Evolutionary conservation across 2,113 vertebrate genomes (phyloP).

Genomic region (Dolichotis patagonum): DNA sequence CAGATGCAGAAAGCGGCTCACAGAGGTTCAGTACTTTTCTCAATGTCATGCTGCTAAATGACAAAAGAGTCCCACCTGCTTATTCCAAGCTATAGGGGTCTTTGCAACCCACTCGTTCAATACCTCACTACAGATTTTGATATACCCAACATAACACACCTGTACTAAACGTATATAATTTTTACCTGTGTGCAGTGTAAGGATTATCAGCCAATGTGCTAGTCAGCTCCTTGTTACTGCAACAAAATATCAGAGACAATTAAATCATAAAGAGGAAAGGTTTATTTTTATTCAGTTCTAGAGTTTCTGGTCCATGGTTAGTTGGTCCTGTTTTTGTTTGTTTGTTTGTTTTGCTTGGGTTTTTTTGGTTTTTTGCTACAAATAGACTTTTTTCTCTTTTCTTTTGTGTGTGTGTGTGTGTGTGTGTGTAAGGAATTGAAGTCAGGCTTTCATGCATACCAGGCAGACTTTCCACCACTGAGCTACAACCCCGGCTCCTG

Average conservation of each 20-base stretch:
- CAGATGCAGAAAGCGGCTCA: not conserved
- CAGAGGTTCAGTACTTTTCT: not conserved
- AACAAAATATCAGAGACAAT: not conserved
- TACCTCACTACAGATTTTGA: not conserved
- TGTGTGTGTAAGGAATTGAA: too few relatives aligned
- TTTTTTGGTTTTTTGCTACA: too few relatives aligned
- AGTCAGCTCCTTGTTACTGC: not conserved
- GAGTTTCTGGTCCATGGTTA: not conserved
- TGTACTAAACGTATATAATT: conserved; percentile 10
- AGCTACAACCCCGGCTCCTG: too few relatives aligned
- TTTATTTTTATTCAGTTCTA: not conserved
- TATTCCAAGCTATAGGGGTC: not conserved
- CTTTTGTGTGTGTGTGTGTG: too few relatives aligned
- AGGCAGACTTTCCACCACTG: too few relatives aligned
- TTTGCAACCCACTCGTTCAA: not conserved
- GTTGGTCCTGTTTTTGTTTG: not conserved
- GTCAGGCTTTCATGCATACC: too few relatives aligned
- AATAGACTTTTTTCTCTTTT: too few relatives aligned
- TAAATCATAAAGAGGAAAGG: too few relatives aligned
- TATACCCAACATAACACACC: not conserved
- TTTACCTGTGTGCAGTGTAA: not conserved
- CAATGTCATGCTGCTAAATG: not conserved
- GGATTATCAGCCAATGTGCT: not conserved
- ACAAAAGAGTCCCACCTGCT: not conserved
- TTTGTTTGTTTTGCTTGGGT: too few relatives aligned